Evolutionary conservation across 2,888 invertebrate genomes (phyloP).

Genomic region (Merodon equestris): DNA sequence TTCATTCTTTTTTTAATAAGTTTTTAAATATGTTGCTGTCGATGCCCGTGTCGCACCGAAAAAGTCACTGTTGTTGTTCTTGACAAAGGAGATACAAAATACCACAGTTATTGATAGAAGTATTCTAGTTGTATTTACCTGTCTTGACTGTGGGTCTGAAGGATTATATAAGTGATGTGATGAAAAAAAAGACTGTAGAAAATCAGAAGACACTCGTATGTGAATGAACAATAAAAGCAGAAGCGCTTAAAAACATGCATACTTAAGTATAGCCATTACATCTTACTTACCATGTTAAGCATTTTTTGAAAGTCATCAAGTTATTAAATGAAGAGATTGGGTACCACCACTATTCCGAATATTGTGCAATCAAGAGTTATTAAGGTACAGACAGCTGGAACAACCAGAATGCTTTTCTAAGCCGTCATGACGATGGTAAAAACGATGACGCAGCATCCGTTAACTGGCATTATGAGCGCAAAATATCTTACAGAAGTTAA

Average conservation of each 20-base stretch:
- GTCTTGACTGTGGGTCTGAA: conserved; percentile 29
- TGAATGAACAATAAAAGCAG: conserved; percentile 67
- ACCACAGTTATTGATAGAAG: conserved; percentile 35
- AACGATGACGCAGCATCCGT: conserved; percentile 68
- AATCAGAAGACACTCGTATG: conserved; percentile 48
- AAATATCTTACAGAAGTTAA: conserved; percentile 65
- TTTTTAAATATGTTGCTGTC: background rate
- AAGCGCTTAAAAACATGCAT: conserved; percentile 68
- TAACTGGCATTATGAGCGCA: conserved; percentile 66
- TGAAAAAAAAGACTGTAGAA: conserved; percentile 56
- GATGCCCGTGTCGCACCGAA: conserved; percentile 1
- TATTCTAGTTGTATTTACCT: conserved; percentile 44
- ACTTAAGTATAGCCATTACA: conserved; percentile 68
- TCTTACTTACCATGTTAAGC: conserved; percentile 67
- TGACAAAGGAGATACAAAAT: conserved; percentile 48
- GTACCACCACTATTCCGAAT: conserved; percentile 67
- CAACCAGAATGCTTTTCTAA: conserved; percentile 59
- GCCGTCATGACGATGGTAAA: conserved; percentile 57
- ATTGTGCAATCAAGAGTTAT: conserved; percentile 69
- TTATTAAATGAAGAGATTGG: conserved; percentile 68
- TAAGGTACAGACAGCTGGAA: conserved; percentile 67
- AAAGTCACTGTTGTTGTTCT: conserved; percentile 50
- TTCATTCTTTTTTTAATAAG: conserved; percentile 21
- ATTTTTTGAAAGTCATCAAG: conserved; percentile 69
- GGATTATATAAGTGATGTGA: conserved; percentile 59